Base-by-base conservation (phyloP, 2,113 vertebrate species). In the Spea multiplicata region DNA sequence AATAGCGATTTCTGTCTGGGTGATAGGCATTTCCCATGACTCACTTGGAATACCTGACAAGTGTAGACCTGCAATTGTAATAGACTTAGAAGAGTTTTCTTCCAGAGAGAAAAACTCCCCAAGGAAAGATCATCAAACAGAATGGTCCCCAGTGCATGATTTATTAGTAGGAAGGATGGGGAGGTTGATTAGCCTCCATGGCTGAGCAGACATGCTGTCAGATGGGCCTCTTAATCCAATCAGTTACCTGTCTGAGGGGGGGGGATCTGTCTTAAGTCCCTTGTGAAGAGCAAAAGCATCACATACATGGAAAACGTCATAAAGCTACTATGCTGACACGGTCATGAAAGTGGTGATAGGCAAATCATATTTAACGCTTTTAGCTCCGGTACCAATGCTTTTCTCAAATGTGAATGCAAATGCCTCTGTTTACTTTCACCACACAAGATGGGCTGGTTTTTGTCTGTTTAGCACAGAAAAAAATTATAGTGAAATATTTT, bases 111-210 rank as follows among this genome's bases (percentile, higher is more conserved):
- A 87, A 90, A 89, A 87, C 88, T 93, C 93, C 90, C 92, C 81
- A 84, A 89, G 93, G 93, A 92, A 83, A 86, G 87, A 91, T 93
- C 92, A 93, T 92, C 92, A 91, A 91, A 90, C 88, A 1, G 91
- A 91, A 88, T 85, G 87, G 91, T 93, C 91, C 91, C 92, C 73
- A 50, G 87, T 81, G 89, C 87, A 61, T 78, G 87, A 87, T 93
- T 93, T 91, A 94, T 93, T 93, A 94, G 91, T 91, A 88, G 88
- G 84, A 88, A 90, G 91, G 87, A 93, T 47, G 47, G 92, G 89
- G 87, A 90, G 91, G 90, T 86, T 93, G 93, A 93, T 93, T 92
- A 93, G 91, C 87, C 85, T 5, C 50, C 17, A 82, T 49, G 73
- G 91, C 91, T 86, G 88, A 91, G 85, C 89, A 90, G 91, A 90